A percentile compares a stretch with the other conserved stretches of the same genome.
Conservation (phyloP, 2,888 invertebrate genomes). For the Mesoligia furuncula region DNA sequence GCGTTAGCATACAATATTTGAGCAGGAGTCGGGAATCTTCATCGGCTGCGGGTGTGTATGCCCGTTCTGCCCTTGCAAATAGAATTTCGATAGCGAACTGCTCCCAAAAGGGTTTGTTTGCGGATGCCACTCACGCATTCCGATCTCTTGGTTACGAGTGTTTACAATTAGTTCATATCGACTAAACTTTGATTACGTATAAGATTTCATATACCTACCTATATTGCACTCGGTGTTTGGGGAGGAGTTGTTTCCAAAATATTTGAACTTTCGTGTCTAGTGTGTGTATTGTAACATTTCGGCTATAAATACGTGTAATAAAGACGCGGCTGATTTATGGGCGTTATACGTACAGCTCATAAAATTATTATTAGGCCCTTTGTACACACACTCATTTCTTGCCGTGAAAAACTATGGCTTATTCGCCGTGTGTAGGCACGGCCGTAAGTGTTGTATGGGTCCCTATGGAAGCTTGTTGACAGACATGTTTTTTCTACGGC, state of each 20-base stretch:
- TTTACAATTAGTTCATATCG: slow-evolving; percentile 71
- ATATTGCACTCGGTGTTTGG: slow-evolving; percentile 21
- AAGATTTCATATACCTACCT: slow-evolving; percentile 37
- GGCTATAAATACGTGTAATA: slow-evolving; percentile 6
- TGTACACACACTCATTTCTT: not conserved
- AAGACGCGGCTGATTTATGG: slow-evolving; percentile 12
- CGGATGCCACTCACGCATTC: slow-evolving; percentile 74
- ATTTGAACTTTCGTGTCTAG: slow-evolving; percentile 11
- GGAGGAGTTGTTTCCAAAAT: slow-evolving; percentile 12
- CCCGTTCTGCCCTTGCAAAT: slow-evolving; percentile 74
- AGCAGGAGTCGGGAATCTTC: slow-evolving; percentile 70
- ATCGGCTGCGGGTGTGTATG: slow-evolving; percentile 68
- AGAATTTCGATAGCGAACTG: slow-evolving; percentile 79
- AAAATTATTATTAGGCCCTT: slow-evolving; percentile 25
- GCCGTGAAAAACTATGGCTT: not conserved
- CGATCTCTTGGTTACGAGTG: slow-evolving; percentile 71
- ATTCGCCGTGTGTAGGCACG: no score
- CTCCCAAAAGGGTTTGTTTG: slow-evolving; percentile 75
- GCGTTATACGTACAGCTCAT: not conserved
- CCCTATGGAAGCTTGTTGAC: no score
- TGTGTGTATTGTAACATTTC: not conserved
- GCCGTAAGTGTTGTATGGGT: no score
- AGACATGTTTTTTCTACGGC: no score
- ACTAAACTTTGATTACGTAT: slow-evolving; percentile 57
- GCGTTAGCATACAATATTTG: slow-evolving; percentile 80